Base-by-base conservation (phyloP, 2,888 invertebrate species). In the Himalopsyche japonica region DNA sequence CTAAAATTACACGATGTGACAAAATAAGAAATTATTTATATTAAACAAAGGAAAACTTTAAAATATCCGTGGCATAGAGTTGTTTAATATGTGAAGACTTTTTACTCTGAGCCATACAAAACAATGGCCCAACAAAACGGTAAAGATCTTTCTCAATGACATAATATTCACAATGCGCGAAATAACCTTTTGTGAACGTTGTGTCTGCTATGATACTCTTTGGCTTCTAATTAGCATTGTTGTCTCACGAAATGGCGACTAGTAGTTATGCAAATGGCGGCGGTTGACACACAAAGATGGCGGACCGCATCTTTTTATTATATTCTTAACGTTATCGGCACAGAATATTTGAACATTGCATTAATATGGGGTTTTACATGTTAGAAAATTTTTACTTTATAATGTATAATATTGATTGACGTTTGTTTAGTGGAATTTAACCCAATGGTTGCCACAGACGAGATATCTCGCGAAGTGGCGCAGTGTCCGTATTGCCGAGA, bases 171-270 rank as follows among this genome's bases (percentile, higher is more conserved):
- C 57, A 20, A 57, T 20, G 20, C 57, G 24, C 20, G 48, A 81
- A 47, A 81, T 76, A 47, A 76, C 76, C 81, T 81, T 47, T 49
- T 48, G 47, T 48, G 81, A 30, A 76, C 34, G 47, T 76, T 76
- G 76, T 47, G 76, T 76, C 47, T 81, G 48, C 27, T 32, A 48
- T 76, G 48, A 81, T 76, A 43, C 81, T 83, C 81, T 76, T 77
- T 80, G 81, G 70, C 76, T 82, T 82, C 85, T 86, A 86, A 86
- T 85, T 86, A 85, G 86, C 85, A 85, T 84, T 82, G 85, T 86
- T 85, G 85, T 85, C 76, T 79, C 70, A 70, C 80, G 32, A 32
- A 81, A 81, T 80, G 81, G 82, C 85, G 76, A 82, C 47, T 64
- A 82, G 85, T 77, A 84, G 82, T 85, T 86, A 86, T 86, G 86